Evolutionary conservation across 2,113 vertebrate genomes (phyloP).

Genomic region (Spea bombifrons): DNA sequence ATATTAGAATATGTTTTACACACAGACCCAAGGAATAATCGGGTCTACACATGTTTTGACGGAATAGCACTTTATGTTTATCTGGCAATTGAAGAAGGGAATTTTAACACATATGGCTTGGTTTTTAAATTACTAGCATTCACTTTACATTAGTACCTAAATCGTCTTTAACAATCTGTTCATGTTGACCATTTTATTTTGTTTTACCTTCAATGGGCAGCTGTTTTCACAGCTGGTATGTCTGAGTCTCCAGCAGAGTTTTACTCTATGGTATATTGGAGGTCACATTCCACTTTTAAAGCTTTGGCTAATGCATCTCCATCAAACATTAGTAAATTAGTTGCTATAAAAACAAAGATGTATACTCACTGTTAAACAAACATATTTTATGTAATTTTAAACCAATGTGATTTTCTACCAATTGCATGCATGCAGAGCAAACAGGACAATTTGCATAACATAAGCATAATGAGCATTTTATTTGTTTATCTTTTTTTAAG

Average conservation of each 20-base stretch:
- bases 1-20: no score
- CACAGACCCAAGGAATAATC: no score
- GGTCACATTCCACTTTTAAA: constrained; percentile 22
- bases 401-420: no score
- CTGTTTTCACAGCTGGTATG: constrained; percentile 30
- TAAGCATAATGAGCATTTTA: no score
- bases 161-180: constrained; percentile 6
- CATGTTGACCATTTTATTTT: constrained; percentile 2
- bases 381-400: no score
- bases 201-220: constrained; percentile 17
- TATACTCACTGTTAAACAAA: no score
- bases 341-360: no score
- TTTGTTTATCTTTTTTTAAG: no score
- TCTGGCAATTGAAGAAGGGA: constrained; percentile 2
- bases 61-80: neutral
- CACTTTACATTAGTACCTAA: neutral
- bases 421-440: no score
- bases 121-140: constrained; percentile 22
- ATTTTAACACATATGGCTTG: constrained; percentile 9
- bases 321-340: neutral
- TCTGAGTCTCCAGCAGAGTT: constrained; percentile 22
- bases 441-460: no score
- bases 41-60: neutral
- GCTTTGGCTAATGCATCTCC: constrained; percentile 14
- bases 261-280: constrained; percentile 22